These are phyloP conservation scores for Perizoma affinitatum DNA, from an alignment of 2,888 invertebrate genomes.

Conservation along the genomic window DNA sequence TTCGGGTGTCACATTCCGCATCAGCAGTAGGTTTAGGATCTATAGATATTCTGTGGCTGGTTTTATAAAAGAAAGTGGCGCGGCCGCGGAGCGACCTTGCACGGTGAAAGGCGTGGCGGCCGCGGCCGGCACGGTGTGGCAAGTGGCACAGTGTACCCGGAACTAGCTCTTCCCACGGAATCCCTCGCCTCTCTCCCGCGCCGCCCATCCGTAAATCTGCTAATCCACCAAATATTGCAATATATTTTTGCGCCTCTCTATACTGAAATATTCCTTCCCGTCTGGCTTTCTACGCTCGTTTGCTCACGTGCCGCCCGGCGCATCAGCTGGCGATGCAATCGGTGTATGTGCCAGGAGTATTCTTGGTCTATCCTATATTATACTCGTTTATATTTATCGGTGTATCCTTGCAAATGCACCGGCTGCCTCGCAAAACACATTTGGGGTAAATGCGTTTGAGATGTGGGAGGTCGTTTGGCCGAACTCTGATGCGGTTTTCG, in stretches of 20 bases:
- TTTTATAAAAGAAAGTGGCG: constrained; percentile 83
- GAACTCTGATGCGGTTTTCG: too few species aligned
- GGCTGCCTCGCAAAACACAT: too few species aligned
- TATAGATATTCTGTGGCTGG: constrained; percentile 40
- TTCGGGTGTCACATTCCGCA: constrained; percentile 78
- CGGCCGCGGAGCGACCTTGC: constrained; percentile 80
- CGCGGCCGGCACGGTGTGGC: constrained; percentile 68
- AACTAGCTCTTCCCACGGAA: constrained; percentile 79
- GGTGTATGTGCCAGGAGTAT: too few species aligned
- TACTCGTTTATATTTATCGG: too few species aligned
- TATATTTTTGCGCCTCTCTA: constrained; percentile 12
- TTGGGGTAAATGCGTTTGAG: too few species aligned
- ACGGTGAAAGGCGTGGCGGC: constrained; percentile 80
- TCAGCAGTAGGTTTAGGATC: constrained; percentile 38
- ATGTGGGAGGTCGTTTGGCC: too few species aligned
- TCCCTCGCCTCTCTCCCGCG: constrained; percentile 63
- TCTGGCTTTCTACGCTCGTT: too few species aligned
- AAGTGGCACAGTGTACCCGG: constrained; percentile 76
- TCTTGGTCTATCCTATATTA: too few species aligned
- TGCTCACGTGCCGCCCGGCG: too few species aligned
- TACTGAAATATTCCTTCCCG: too few species aligned
- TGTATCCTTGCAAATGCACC: too few species aligned
- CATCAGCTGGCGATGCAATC: too few species aligned
- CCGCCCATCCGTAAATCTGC: constrained; percentile 34
- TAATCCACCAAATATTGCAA: constrained; percentile 21